Conservation (phyloP, 2,113 vertebrate species). For the Anseranas semipalmata region DNA sequence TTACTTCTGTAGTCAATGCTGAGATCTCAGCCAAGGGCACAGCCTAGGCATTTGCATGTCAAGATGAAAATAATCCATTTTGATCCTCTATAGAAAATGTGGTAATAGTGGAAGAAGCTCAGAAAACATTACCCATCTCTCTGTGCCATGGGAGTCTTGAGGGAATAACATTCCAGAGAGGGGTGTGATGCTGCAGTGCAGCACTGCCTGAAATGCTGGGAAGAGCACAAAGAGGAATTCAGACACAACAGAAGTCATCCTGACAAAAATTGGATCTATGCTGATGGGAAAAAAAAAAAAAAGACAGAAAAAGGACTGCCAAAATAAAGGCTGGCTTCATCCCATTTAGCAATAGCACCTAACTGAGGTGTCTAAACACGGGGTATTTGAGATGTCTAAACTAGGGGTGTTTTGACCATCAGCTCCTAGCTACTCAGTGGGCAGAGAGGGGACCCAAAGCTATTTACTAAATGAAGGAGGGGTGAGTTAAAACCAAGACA, state of each 20-base stretch:
- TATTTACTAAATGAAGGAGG: background rate
- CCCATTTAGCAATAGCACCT: background rate
- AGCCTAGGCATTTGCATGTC: slow-evolving; percentile 63
- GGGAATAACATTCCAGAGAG: slow-evolving; percentile 46
- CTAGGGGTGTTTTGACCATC: background rate
- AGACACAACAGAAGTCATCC: slow-evolving; percentile 15
- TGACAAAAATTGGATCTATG: background rate
- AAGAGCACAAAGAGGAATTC: slow-evolving; percentile 49
- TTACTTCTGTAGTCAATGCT: slow-evolving; percentile 26
- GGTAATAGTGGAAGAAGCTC: slow-evolving; percentile 54
- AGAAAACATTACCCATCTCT: slow-evolving; percentile 59
- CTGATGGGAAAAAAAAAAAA: background rate
- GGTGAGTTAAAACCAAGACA: background rate
- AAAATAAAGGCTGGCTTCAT: background rate
- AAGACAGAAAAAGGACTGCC: too few species aligned
- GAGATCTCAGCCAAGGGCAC: slow-evolving; percentile 57
- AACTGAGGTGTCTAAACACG: background rate
- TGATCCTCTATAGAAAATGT: slow-evolving; percentile 56
- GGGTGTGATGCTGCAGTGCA: slow-evolving; percentile 32
- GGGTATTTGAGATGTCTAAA: background rate
- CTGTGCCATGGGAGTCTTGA: slow-evolving; percentile 35
- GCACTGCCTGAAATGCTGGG: slow-evolving; percentile 1
- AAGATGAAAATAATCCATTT: slow-evolving; percentile 68
- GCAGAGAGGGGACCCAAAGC: background rate
- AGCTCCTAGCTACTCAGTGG: background rate